These are phyloP conservation scores for Lynx canadensis DNA, from an alignment of 2,113 vertebrate genomes.

Conservation along the genomic window DNA sequence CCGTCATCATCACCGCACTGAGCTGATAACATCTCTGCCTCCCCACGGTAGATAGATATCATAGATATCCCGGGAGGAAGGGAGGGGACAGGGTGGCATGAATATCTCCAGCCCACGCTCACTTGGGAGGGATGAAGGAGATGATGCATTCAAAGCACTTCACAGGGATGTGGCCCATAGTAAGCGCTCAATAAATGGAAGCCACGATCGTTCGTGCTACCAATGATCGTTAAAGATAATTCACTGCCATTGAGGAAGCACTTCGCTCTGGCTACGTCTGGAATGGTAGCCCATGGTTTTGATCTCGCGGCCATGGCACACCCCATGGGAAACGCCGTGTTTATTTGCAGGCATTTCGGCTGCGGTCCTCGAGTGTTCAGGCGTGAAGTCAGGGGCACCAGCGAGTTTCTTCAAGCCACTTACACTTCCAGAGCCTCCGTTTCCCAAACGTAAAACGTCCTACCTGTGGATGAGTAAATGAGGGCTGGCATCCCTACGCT, in stretches of 20 bases:
- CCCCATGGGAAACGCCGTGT: background rate
- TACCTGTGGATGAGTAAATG: background rate
- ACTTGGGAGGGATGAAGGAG: background rate
- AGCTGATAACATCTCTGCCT: slow-evolving; percentile 61
- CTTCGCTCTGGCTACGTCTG: slow-evolving; percentile 5
- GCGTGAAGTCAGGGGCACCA: background rate
- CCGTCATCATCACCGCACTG: background rate
- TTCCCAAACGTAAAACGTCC: background rate
- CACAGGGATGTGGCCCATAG: background rate
- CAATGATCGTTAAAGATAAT: background rate
- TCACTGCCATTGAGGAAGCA: background rate
- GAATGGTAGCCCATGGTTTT: slow-evolving; percentile 34
- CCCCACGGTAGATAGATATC: background rate
- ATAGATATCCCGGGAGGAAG: background rate
- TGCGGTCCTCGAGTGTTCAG: rapidly evolving
- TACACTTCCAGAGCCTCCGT: background rate
- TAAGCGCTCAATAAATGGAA: background rate
- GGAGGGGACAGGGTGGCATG: background rate
- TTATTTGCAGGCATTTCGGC: background rate
- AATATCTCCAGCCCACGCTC: slow-evolving; percentile 47
- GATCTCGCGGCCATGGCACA: background rate
- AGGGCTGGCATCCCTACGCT: background rate
- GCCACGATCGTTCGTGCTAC: background rate
- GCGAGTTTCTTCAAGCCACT: background rate
- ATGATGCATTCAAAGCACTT: background rate